These are phyloP conservation scores for Oligia latruncula DNA, from an alignment of 2,888 invertebrate species.

Conservation along the genomic window DNA sequence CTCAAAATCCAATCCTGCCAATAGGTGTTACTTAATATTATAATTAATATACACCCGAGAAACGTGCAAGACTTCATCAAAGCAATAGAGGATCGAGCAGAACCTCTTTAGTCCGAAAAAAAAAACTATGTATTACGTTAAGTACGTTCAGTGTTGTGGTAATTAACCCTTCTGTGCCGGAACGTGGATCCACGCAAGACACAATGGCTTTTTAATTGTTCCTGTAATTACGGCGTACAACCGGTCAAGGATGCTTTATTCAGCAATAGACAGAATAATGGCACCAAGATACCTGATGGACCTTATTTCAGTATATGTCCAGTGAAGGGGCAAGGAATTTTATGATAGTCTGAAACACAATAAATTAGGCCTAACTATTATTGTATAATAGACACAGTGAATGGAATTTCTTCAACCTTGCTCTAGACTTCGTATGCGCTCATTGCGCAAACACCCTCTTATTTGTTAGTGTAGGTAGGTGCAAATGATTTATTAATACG, in stretches of 20 bases:
- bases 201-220: neutral
- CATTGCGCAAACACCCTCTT: conserved; percentile 31
- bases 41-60: neutral
- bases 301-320: neutral
- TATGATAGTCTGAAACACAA: neutral
- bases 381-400: conserved; percentile 29
- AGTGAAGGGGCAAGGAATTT: neutral
- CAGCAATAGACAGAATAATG: neutral
- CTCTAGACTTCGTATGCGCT: conserved; percentile 19
- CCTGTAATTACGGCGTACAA: neutral
- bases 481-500: conserved; percentile 29
- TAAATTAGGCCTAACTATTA: neutral
- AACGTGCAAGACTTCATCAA: neutral
- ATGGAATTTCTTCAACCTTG: conserved; percentile 27
- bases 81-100: neutral
- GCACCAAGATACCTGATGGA: neutral
- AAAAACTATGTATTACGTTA: neutral
- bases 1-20: neutral
- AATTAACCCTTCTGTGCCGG: neutral
- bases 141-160: neutral
- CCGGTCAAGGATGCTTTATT: neutral
- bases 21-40: no score
- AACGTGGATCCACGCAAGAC: no score
- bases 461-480: conserved; percentile 37
- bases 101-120: neutral